Evolutionary conservation across 2,888 invertebrate genomes (phyloP).

Genomic region (Ecliptopera silaceata): DNA sequence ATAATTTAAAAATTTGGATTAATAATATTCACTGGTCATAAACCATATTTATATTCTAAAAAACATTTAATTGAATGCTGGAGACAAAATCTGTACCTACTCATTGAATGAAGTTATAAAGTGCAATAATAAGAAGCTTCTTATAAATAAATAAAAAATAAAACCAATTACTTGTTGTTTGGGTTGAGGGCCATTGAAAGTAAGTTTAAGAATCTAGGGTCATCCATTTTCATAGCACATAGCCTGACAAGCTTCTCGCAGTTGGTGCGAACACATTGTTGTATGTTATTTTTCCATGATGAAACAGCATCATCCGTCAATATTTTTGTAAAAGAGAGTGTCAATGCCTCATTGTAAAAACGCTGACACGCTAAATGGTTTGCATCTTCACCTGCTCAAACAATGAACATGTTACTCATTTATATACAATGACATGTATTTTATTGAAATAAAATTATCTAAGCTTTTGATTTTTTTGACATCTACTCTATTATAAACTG

Average conservation of each 20-base stretch:
- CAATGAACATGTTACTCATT: background rate
- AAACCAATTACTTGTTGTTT: conserved; percentile 91
- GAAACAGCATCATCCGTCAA: conserved; percentile 98
- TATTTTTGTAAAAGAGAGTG: conserved; percentile 97
- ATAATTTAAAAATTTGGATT: too few species aligned
- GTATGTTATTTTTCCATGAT: conserved; percentile 98
- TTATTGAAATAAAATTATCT: too few species aligned
- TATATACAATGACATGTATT: background rate
- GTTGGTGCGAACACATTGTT: conserved; percentile 96
- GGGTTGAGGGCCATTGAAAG: conserved; percentile 97
- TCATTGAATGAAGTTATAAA: too few species aligned
- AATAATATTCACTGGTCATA: too few species aligned
- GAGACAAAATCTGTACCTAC: too few species aligned
- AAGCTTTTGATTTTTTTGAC: too few species aligned
- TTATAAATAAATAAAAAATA: background rate
- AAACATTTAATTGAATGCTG: too few species aligned
- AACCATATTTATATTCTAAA: too few species aligned
- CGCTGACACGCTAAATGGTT: conserved; percentile 95
- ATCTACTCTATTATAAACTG: too few species aligned
- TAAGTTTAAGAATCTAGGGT: conserved; percentile 95
- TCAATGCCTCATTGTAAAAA: conserved; percentile 97
- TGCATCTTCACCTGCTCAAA: conserved; percentile 89
- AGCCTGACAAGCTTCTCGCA: conserved; percentile 96
- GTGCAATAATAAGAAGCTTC: background rate
- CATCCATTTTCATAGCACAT: conserved; percentile 96